Evolutionary conservation across 2,797 vertebrate genomes (phyloP), one percentile per base, ranked within the genome.

Genomic region (Lepus oiostolus): DNA sequence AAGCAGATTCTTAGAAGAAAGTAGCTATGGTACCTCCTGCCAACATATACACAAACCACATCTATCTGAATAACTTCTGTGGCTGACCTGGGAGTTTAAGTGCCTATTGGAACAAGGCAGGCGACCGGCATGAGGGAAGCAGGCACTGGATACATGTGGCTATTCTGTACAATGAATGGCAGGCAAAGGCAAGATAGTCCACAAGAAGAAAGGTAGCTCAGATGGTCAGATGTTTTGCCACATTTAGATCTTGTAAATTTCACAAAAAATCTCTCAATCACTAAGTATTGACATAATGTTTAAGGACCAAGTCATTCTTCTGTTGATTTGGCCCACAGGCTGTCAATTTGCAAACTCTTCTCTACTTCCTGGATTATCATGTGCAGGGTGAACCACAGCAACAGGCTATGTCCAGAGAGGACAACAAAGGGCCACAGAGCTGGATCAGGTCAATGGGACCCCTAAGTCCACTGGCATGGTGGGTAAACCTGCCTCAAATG

Each of bases 1-100:
- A 16, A 30, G 58, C 9, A 67, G 30, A 70, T 52, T 90, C 12
- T 79, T 88, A 54, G 90, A 42, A 95, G 3, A 93, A 83, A 89
- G 67, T 85, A 94, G 63, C 19, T 38, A 7, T 85, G 19, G 28
- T 58, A 7, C 9, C n/a, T 5, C 32, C 13, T 8, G 11, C 0
- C 7, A 28, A 89, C 21, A 77, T 2, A 88, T 42, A 71, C 26
- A 58, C 52, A 79, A 89, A 52, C 22, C 30, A 32, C n/a, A 70
- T 19, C 65, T 68, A 63, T 84, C 32, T 86, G 42, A 87, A 81
- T 92, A 62, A 32, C 7, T 26, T 82, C 13, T 28, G 28, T 38
- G 62, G 5, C 24, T 92, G 22, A 67, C 4, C 9, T 13, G 30
- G 10, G 67, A 87, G 72, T 70, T 52, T 35, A 67, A 47, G 85